Conservation (phyloP, 2,797 vertebrate genomes). For the Atherinosoma microstoma region DNA sequence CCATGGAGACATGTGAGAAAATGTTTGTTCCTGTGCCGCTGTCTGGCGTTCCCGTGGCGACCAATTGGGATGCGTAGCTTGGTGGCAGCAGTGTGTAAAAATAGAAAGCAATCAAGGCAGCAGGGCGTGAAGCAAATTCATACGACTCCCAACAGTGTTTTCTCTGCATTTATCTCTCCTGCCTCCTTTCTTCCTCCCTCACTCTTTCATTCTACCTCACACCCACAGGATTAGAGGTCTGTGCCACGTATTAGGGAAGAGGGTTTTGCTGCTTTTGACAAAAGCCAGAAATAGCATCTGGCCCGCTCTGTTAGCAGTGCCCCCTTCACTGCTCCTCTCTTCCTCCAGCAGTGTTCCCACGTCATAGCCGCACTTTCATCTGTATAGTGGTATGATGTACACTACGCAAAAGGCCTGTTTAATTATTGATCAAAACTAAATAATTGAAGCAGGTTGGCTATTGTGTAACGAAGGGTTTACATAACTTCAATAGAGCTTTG, state of each 20-base stretch:
- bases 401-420: slow-evolving; percentile 50
- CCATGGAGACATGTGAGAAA: slow-evolving; percentile 74
- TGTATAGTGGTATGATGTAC: slow-evolving; percentile 54
- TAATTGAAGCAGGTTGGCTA: slow-evolving; percentile 68
- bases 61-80: slow-evolving; percentile 84
- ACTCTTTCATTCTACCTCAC: slow-evolving; percentile 77
- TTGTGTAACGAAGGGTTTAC: slow-evolving; percentile 76
- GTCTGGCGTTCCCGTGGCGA: slow-evolving; percentile 84
- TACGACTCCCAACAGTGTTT: slow-evolving; percentile 81
- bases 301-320: slow-evolving; percentile 66
- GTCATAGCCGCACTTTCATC: slow-evolving; percentile 55
- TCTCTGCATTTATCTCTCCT: slow-evolving; percentile 77
- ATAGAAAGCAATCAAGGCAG: slow-evolving; percentile 88
- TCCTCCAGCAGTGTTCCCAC: slow-evolving; percentile 53
- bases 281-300: slow-evolving; percentile 80
- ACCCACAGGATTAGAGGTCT: slow-evolving; percentile 81
- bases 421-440: slow-evolving; percentile 74
- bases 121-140: slow-evolving; percentile 84
- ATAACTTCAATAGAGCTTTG: slow-evolving; percentile 61
- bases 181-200: slow-evolving; percentile 71
- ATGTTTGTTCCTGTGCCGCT: slow-evolving; percentile 77
- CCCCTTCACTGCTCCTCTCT: slow-evolving; percentile 43
- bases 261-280: slow-evolving; percentile 79
- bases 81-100: slow-evolving; percentile 85
- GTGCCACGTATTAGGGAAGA: slow-evolving; percentile 75